phyloP scores from a whole-genome alignment of 2,113 vertebrate species.

The Macrotus californicus region DNA sequence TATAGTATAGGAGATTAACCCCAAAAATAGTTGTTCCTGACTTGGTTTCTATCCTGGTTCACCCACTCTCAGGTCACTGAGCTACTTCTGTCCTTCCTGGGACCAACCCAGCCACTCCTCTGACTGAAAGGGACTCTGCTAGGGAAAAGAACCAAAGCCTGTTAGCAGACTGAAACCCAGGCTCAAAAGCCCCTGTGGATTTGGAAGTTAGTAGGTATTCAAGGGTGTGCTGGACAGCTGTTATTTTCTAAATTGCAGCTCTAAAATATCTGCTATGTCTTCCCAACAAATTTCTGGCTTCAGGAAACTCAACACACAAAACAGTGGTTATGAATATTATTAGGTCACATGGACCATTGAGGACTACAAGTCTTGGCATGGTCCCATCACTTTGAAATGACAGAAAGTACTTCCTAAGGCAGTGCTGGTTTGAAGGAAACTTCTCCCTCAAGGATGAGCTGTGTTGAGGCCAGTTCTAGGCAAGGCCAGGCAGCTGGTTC shows the following conservation, averaged over 20 bases:
- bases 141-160: background rate
- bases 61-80: background rate
- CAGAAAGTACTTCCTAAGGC: background rate
- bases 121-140: too few species aligned
- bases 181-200: accelerated
- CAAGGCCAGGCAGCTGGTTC: background rate
- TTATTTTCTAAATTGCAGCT: background rate
- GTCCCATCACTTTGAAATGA: too few species aligned
- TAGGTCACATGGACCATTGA: background rate
- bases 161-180: background rate
- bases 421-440: background rate
- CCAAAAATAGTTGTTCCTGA: background rate
- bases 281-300: background rate
- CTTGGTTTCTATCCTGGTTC: background rate
- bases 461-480: background rate
- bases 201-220: background rate
- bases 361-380: background rate
- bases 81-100: background rate
- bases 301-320: background rate
- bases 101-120: background rate
- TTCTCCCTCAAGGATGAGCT: background rate
- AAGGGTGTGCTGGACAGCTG: background rate
- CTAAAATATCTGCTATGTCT: background rate
- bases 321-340: background rate
- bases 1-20: background rate